Conservation (phyloP, 2,797 vertebrate species). For the Semaprochilodus insignis region DNA sequence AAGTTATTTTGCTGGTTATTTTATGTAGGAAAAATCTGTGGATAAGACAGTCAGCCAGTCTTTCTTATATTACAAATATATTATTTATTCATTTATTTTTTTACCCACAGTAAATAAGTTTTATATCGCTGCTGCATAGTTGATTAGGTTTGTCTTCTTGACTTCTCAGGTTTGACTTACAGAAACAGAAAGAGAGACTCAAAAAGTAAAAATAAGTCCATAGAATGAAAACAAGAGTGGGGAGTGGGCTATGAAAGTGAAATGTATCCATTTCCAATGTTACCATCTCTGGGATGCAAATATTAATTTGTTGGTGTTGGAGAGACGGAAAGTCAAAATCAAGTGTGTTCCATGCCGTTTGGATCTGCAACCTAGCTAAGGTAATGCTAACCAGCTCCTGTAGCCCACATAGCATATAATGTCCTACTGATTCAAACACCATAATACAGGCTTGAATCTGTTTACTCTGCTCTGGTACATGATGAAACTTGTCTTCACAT, state of each 20-base stretch:
- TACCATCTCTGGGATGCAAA: neutral
- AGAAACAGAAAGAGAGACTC: neutral
- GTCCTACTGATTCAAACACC: too few species aligned
- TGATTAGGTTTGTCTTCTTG: neutral
- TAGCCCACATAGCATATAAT: too few species aligned
- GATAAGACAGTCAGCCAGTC: conserved; percentile 61
- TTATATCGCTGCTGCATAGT: conserved; percentile 29
- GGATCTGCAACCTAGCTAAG: too few species aligned
- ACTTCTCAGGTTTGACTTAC: too few species aligned
- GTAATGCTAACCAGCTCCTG: too few species aligned
- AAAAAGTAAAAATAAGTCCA: neutral
- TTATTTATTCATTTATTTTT: conserved; percentile 70
- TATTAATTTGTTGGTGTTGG: too few species aligned
- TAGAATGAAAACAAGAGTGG: neutral
- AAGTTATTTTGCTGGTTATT: neutral
- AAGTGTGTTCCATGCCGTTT: too few species aligned
- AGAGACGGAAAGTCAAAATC: too few species aligned
- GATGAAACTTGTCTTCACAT: too few species aligned
- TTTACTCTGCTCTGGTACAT: too few species aligned
- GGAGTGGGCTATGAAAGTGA: neutral
- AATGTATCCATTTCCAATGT: too few species aligned
- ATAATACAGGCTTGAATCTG: too few species aligned
- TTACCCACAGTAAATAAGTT: conserved; percentile 54
- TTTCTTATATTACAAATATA: conserved; percentile 72
- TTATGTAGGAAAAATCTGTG: conserved; percentile 21